Evolutionary conservation across 2,888 invertebrate species (phyloP).

Genomic region (Drosophila austrosaltans): DNA sequence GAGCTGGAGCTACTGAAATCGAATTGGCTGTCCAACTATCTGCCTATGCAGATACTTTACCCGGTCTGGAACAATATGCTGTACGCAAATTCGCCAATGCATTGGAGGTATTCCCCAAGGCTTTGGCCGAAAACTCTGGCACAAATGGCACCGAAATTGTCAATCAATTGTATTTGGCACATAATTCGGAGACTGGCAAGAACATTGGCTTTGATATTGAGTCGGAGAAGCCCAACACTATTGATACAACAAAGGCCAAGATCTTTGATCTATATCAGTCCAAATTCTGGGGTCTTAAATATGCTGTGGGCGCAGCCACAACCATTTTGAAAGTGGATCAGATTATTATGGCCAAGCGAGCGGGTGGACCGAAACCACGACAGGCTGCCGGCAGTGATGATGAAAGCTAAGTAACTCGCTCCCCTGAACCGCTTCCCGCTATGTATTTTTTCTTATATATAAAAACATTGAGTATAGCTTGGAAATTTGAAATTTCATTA

Average conservation of each 20-base stretch:
- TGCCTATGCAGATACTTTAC: conserved; percentile 94
- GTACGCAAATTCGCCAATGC: conserved; percentile 96
- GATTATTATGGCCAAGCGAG: conserved; percentile 99
- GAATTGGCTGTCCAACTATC: conserved; percentile 94
- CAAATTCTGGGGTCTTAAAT: conserved; percentile 97
- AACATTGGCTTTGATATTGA: conserved; percentile 95
- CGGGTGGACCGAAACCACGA: conserved; percentile 96
- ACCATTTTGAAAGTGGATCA: conserved; percentile 97
- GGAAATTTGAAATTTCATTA: conserved; percentile 75
- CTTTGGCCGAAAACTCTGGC: conserved; percentile 97
- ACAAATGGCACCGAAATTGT: conserved; percentile 93
- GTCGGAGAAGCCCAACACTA: conserved; percentile 87
- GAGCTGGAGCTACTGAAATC: conserved; percentile 97
- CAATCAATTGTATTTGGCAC: conserved; percentile 95
- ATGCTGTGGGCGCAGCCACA: conserved; percentile 96
- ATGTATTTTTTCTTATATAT: conserved; percentile 54
- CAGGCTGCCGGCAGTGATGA: conserved; percentile 89
- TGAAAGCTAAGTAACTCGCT: conserved; percentile 85
- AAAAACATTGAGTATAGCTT: conserved; percentile 34
- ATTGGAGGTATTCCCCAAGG: conserved; percentile 94
- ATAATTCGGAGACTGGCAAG: conserved; percentile 91
- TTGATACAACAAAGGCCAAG: conserved; percentile 90
- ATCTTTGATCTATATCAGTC: conserved; percentile 93
- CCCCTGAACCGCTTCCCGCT: conserved; percentile 5
- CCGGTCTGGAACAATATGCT: conserved; percentile 98